Percentiles rank a stretch among this genome's conserved stretches.
Conservation (phyloP, 1,140 invertebrate species). For the Thalassaphorura encarpata region DNA sequence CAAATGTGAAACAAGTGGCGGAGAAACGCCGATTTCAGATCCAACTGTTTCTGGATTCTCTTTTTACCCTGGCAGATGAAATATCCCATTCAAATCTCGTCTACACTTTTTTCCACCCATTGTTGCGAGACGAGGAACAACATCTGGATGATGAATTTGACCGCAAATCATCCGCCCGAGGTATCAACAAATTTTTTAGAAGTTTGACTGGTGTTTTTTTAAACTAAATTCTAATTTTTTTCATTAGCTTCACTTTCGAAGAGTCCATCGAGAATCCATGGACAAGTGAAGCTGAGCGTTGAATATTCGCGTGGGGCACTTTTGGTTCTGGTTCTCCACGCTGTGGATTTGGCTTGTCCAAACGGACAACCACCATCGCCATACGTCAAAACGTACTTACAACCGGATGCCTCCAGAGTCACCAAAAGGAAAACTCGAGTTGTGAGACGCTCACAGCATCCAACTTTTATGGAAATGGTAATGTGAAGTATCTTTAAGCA, state of each 20-base stretch:
- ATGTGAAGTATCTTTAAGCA: no score
- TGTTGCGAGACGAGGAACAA: slow-evolving; percentile 67
- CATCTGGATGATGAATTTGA: slow-evolving; percentile 34
- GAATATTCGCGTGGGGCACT: slow-evolving; percentile 70
- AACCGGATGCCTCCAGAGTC: slow-evolving; percentile 57
- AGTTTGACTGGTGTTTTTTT: neutral
- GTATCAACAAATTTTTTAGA: slow-evolving; percentile 3
- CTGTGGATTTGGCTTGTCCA: slow-evolving; percentile 63
- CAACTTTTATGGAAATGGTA: slow-evolving; percentile 97
- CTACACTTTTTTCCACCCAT: slow-evolving; percentile 95
- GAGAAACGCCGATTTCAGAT: slow-evolving; percentile 78
- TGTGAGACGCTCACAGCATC: slow-evolving; percentile 80
- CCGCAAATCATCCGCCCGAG: neutral
- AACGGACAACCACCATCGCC: slow-evolving; percentile 72
- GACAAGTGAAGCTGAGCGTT: slow-evolving; percentile 71
- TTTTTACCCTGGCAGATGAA: slow-evolving; percentile 81
- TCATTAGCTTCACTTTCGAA: slow-evolving; percentile 16
- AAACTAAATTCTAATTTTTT: neutral
- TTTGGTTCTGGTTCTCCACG: slow-evolving; percentile 79
- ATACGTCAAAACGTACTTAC: slow-evolving; percentile 89
- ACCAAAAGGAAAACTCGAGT: slow-evolving; percentile 95
- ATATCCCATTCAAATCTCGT: slow-evolving; percentile 92
- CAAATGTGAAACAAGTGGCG: slow-evolving; percentile 89
- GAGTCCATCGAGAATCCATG: slow-evolving; percentile 35
- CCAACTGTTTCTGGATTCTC: slow-evolving; percentile 69